Evolutionary conservation across 2,797 vertebrate species (phyloP), one percentile per base, ranked within the genome.

Genomic region (Dendrocincla tyrannina): DNA sequence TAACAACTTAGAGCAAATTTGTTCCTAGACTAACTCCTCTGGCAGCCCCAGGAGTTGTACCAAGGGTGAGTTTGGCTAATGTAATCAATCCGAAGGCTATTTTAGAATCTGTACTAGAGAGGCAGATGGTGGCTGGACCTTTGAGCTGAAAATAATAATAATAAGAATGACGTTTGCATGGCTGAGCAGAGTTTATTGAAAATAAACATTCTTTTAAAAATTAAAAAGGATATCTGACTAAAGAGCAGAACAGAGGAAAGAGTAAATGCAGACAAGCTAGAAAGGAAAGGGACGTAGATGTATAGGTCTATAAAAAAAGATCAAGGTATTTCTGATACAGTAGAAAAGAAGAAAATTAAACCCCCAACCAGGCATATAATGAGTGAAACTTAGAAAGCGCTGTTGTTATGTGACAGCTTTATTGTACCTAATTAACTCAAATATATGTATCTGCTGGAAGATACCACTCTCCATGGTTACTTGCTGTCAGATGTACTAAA

Each of bases 31-130:
- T 95, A 95, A 80, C 53, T 96, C 85, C 79, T 76, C 37, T 16
- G 7, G 62, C 82, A 92, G 74, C 63, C 70, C 68, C 73, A 85
- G 68, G 77, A 93, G 68, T 70, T 87, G 84, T 62, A 88, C 56
- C 59, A 77, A 86, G 94, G 92, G 91, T 96, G 83, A 96, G 84
- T 85, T 95, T 95, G 91, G 70, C 86, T 95, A 97, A 95, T 93
- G 70, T 79, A 91, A 93, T 92, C 93, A 86, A 75, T 93, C 86
- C 17, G 0, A 86, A 92, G 84, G 93, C 64, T 96, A 60, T 95
- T 94, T 95, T 79, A 93, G 82, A 93, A 62, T n/a, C 22, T 46
- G n/a, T 77, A 35, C 80, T 75, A 56, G 83, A 88, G 77, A 82
- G 46, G 70, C 64, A 94, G 84, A 93, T 91, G 78, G 78, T 52